Percentiles rank a stretch among this genome's conserved stretches.
Conservation (phyloP, 2,113 vertebrate genomes). For the Syrrhaptes paradoxus region DNA sequence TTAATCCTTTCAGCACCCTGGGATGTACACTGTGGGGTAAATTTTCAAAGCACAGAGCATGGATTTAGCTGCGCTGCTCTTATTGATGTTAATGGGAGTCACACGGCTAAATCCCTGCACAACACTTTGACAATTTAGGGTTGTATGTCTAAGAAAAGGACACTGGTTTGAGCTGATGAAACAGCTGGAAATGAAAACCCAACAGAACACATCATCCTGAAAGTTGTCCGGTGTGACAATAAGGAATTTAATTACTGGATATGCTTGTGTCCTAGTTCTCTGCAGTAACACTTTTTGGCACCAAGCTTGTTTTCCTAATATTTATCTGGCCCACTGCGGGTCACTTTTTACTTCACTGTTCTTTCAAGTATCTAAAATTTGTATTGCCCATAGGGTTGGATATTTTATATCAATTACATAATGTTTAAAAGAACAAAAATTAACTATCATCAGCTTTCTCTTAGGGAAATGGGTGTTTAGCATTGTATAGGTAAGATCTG, state of each 20-base stretch:
- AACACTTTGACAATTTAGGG: conserved; percentile 71
- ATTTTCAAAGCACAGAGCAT: conserved; percentile 68
- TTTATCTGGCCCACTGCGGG: background rate
- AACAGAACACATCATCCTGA: conserved; percentile 35
- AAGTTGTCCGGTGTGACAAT: conserved; percentile 48
- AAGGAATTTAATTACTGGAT: conserved; percentile 61
- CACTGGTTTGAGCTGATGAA: conserved; percentile 64
- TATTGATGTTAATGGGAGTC: conserved; percentile 77
- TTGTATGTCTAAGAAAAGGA: conserved; percentile 68
- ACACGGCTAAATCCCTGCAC: conserved; percentile 73
- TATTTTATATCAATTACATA: background rate
- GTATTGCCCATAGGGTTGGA: background rate
- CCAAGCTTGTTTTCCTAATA: background rate
- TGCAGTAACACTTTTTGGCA: background rate
- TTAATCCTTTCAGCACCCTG: conserved; percentile 75
- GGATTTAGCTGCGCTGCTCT: conserved; percentile 71
- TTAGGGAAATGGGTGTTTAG: background rate
- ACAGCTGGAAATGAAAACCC: conserved; percentile 69
- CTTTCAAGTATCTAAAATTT: conserved; percentile 1
- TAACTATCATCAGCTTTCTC: background rate
- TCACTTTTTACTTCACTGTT: background rate
- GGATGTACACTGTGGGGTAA: conserved; percentile 72
- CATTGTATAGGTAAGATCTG: background rate
- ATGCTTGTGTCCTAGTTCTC: conserved; percentile 43
- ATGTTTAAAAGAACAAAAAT: conserved; percentile 2